Percentiles rank a stretch among this genome's conserved stretches.
Evolutionary conservation across 2,888 invertebrate species (phyloP).

Genomic region (Epinotia ramella): DNA sequence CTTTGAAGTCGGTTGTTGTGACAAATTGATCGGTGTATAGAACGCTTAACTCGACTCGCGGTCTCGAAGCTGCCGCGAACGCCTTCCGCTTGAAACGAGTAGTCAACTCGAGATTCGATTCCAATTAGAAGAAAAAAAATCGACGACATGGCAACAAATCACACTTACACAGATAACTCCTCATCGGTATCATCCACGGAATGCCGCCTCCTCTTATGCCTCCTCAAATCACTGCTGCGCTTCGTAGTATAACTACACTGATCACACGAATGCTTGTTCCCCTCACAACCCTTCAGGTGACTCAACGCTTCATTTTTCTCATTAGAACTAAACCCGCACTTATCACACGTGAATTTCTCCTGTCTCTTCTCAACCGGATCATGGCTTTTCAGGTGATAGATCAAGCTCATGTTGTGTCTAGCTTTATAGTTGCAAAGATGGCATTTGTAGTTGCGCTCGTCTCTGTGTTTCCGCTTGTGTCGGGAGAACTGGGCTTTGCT

Average conservation of each 20-base stretch:
- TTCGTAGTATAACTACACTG: constrained; percentile 58
- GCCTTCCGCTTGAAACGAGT: too few species aligned
- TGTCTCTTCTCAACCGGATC: constrained; percentile 23
- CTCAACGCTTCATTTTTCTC: constrained; percentile 45
- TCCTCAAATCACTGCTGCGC: constrained; percentile 57
- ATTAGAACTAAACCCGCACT: constrained; percentile 49
- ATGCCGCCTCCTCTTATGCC: constrained; percentile 57
- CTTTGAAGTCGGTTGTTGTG: too few species aligned
- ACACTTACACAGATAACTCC: constrained; percentile 37
- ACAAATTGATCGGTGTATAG: too few species aligned
- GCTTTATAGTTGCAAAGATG: constrained; percentile 69
- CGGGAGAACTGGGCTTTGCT: constrained; percentile 59
- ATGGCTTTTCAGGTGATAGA: constrained; percentile 70
- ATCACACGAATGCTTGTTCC: constrained; percentile 51
- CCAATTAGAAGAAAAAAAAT: too few species aligned
- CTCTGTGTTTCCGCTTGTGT: constrained; percentile 67
- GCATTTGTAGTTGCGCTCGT: constrained; percentile 64
- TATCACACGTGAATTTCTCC: constrained; percentile 49
- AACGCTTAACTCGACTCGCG: too few species aligned
- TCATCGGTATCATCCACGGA: constrained; percentile 46
- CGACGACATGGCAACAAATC: too few species aligned
- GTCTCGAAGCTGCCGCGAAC: too few species aligned
- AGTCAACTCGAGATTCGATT: too few species aligned
- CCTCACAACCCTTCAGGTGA: constrained; percentile 47
- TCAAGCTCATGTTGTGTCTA: constrained; percentile 67